Conservation (phyloP, 2,797 vertebrate species). For the Gadopsis bispinosus region DNA sequence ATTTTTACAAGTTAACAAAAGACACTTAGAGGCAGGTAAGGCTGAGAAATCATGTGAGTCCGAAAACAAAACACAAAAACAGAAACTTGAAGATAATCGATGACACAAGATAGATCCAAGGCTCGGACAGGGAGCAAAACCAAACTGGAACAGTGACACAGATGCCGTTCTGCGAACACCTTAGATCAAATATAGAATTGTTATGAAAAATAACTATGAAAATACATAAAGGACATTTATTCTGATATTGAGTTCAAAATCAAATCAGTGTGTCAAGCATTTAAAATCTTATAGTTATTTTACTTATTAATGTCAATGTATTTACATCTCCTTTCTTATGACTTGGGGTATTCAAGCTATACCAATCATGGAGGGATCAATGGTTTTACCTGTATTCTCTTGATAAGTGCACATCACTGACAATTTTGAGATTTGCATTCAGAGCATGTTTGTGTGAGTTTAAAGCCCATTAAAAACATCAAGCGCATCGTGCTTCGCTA, state of each 20-base stretch:
- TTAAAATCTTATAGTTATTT: background rate
- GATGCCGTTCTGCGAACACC: too few species aligned
- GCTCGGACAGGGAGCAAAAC: too few species aligned
- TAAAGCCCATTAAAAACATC: slow-evolving; percentile 8
- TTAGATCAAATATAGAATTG: background rate
- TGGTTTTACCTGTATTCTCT: background rate
- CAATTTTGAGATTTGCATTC: background rate
- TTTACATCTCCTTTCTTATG: background rate
- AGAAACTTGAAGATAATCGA: too few species aligned
- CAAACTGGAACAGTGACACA: too few species aligned
- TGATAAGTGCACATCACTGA: too few species aligned
- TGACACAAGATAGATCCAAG: too few species aligned
- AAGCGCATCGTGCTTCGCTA: background rate
- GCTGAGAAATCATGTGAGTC: too few species aligned
- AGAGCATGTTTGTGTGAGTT: background rate
- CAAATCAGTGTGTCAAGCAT: background rate
- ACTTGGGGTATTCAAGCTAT: background rate
- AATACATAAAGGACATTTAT: background rate
- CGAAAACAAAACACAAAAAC: too few species aligned
- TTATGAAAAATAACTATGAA: background rate
- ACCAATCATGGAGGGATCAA: background rate
- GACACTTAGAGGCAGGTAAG: too few species aligned
- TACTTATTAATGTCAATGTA: background rate
- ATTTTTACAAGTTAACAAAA: too few species aligned
- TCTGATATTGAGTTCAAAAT: background rate